A percentile compares a stretch with the other conserved stretches of the same genome.
phyloP scores from a whole-genome alignment of 2,888 invertebrate species.

The Drosophila parthenogenetica region DNA sequence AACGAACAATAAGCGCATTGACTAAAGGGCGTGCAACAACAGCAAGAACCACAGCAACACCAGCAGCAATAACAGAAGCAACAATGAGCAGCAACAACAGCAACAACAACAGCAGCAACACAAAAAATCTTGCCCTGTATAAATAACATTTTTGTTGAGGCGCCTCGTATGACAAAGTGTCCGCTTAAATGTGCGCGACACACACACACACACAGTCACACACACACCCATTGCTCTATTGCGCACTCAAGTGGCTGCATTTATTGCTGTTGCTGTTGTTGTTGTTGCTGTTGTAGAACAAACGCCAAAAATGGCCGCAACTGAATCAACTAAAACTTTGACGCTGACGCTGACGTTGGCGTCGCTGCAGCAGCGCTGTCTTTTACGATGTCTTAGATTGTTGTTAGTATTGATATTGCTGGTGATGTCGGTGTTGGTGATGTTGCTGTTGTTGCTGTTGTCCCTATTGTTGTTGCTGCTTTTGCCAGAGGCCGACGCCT shows the following conservation, averaged over 20 bases:
- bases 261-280: constrained; percentile 42
- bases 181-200: constrained; percentile 64
- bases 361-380: constrained; percentile 44
- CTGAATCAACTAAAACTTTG: constrained; percentile 23
- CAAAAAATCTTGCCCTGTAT: constrained; percentile 48
- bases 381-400: constrained; percentile 30
- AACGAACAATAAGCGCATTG: constrained; percentile 70
- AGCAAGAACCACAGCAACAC: constrained; percentile 24
- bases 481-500: constrained; percentile 45
- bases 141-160: constrained; percentile 72
- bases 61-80: constrained; percentile 3
- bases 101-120: constrained; percentile 30
- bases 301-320: constrained; percentile 54
- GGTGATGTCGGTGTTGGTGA: constrained; percentile 2
- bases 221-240: constrained; percentile 34
- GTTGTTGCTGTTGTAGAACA: constrained; percentile 50
- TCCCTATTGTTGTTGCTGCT: constrained; percentile 28
- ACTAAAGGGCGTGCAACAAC: constrained; percentile 57
- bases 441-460: constrained; percentile 12
- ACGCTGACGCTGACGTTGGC: constrained; percentile 25
- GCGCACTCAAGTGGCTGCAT: constrained; percentile 73
- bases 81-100: constrained; percentile 2
- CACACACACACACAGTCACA: constrained; percentile 26
- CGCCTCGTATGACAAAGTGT: constrained; percentile 77
- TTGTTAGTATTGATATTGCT: constrained; percentile 7